Evolutionary conservation across 2,888 invertebrate species (phyloP).

Genomic region (Patella ulyssiponensis): DNA sequence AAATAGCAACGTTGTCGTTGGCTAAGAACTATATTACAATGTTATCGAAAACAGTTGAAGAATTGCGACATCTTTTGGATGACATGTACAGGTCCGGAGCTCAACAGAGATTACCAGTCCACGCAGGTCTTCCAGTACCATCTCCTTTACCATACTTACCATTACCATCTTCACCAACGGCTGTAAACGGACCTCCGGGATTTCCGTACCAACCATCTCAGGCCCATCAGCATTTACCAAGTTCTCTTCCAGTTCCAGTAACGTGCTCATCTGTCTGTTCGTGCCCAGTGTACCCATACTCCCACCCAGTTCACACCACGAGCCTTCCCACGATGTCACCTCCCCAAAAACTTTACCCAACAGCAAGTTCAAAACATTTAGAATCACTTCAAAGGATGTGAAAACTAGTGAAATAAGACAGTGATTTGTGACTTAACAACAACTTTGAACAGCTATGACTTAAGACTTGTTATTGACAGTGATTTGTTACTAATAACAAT

Average conservation of each 20-base stretch:
- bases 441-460: no score
- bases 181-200: neutral
- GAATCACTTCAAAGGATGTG: no score
- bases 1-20: slow-evolving; percentile 58
- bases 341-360: neutral
- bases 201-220: neutral
- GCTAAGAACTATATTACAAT: slow-evolving; percentile 61
- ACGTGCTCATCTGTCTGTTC: neutral
- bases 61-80: slow-evolving; percentile 55
- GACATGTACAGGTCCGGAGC: slow-evolving; percentile 45
- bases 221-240: neutral
- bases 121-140: neutral
- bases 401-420: no score
- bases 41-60: slow-evolving; percentile 55
- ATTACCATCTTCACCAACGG: neutral
- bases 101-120: slow-evolving; percentile 18
- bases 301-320: neutral
- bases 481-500: no score
- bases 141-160: neutral
- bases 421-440: no score
- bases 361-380: no score
- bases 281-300: neutral
- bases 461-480: no score
- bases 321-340: neutral
- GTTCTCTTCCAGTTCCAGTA: neutral